These are phyloP conservation scores for Osmerus mordax DNA, from an alignment of 2,113 vertebrate genomes.

Conservation along the genomic window DNA sequence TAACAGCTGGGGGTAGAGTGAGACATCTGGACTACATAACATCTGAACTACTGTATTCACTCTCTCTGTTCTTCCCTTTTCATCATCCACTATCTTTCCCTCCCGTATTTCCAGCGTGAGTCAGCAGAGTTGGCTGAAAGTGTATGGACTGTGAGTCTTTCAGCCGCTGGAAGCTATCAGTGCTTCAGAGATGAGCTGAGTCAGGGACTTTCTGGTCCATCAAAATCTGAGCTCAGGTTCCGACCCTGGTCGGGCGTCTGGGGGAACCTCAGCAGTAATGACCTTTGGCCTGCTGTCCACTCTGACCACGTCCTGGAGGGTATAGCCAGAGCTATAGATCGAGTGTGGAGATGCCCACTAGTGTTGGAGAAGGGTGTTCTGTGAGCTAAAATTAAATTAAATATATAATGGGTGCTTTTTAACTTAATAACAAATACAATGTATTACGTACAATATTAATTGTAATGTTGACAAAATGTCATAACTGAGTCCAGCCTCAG, in stretches of 20 bases:
- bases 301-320: not conserved
- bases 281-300: constrained; percentile 32
- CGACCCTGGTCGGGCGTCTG: constrained; percentile 24
- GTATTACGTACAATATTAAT: too few species aligned
- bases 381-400: too few species aligned
- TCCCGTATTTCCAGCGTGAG: not conserved
- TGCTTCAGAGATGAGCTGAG: not conserved
- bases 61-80: too few species aligned
- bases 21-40: constrained; percentile 38
- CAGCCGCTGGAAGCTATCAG: not conserved
- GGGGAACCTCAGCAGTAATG: constrained; percentile 25
- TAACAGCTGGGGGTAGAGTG: constrained; percentile 30
- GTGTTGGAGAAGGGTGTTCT: too few species aligned
- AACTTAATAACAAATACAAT: too few species aligned
- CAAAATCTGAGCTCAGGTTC: constrained; percentile 30
- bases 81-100: not conserved
- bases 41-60: constrained; percentile 26
- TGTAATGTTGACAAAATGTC: too few species aligned
- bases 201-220: constrained; percentile 25
- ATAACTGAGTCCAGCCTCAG: too few species aligned
- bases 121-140: not conserved
- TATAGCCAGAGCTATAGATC: too few species aligned
- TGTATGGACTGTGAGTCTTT: not conserved
- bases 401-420: too few species aligned
- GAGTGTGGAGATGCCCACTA: too few species aligned